Evolutionary conservation across 2,888 invertebrate species (phyloP).

Genomic region (Agonum fuliginosum): DNA sequence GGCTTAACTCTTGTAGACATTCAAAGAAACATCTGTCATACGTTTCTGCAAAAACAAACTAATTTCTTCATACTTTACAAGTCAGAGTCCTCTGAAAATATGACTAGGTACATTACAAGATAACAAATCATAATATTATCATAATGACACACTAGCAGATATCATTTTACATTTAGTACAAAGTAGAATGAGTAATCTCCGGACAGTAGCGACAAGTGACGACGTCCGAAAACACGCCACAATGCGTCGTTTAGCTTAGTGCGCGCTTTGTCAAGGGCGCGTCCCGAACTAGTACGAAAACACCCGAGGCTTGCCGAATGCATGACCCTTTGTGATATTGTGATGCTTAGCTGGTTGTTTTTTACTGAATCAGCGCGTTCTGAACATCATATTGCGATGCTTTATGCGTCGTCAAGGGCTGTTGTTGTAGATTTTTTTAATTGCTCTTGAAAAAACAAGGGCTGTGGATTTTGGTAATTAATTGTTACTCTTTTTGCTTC

Average conservation of each 20-base stretch:
- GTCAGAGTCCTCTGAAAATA: conserved; percentile 18
- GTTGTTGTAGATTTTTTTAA: conserved; percentile 32
- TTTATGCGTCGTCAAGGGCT: conserved; percentile 15
- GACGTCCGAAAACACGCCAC: conserved; percentile 17
- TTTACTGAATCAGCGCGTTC: conserved; percentile 9
- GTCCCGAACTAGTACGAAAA: background rate
- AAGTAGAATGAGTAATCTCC: conserved; percentile 19
- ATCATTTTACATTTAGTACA: conserved; percentile 31
- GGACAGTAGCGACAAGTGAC: background rate
- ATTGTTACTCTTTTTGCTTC: conserved; percentile 31
- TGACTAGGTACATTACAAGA: conserved; percentile 32
- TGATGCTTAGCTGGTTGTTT: conserved; percentile 33
- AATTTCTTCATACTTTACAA: background rate
- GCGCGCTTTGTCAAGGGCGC: conserved; percentile 30
- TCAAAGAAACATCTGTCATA: conserved; percentile 12
- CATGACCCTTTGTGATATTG: conserved; percentile 32
- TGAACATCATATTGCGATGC: conserved; percentile 11
- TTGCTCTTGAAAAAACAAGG: conserved; percentile 32
- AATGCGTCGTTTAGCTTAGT: conserved; percentile 16
- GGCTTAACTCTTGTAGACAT: too few species aligned
- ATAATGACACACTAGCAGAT: conserved; percentile 20
- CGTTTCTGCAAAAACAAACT: conserved; percentile 9
- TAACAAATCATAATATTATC: conserved; percentile 35
- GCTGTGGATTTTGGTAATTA: conserved; percentile 27
- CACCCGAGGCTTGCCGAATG: background rate